Evolutionary conservation across 2,113 vertebrate species (phyloP).

Genomic region (Channa maculata): DNA sequence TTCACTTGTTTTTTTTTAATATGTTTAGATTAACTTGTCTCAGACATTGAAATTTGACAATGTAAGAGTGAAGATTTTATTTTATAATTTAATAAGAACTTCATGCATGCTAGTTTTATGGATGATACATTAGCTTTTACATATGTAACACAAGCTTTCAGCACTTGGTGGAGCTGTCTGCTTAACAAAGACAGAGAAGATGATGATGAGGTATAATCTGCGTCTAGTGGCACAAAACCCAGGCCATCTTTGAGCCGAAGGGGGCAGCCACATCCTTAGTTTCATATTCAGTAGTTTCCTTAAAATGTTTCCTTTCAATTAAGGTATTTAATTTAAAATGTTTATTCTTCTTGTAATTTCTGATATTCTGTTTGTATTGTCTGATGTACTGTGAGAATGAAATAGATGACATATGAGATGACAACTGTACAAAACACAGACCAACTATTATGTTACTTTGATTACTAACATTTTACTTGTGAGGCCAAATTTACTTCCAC

Average conservation of each 20-base stretch:
- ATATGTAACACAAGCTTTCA: neutral
- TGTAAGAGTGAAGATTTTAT: neutral
- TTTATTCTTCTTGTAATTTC: too few species aligned
- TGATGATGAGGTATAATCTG: neutral
- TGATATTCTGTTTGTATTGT: too few species aligned
- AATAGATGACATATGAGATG: too few species aligned
- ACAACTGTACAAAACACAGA: too few species aligned
- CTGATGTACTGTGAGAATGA: too few species aligned
- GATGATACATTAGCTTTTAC: too few species aligned
- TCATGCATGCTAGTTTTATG: neutral
- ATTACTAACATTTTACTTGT: neutral
- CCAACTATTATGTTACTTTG: neutral
- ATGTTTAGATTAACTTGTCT: too few species aligned
- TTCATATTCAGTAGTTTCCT: neutral
- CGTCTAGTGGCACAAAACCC: neutral
- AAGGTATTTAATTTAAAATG: too few species aligned
- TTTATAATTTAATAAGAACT: fast-evolving
- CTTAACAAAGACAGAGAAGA: slow-evolving; percentile 11
- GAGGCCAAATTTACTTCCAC: slow-evolving; percentile 8
- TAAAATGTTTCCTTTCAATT: neutral
- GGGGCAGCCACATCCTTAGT: slow-evolving; percentile 42
- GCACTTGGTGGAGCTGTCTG: slow-evolving; percentile 62
- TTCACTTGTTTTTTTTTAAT: too few species aligned
- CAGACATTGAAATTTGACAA: neutral
- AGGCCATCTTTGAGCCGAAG: slow-evolving; percentile 29